A percentile compares a stretch with the other conserved stretches of the same genome.
Conservation (phyloP, 2,113 vertebrate species). For the Neotoma lepida region DNA sequence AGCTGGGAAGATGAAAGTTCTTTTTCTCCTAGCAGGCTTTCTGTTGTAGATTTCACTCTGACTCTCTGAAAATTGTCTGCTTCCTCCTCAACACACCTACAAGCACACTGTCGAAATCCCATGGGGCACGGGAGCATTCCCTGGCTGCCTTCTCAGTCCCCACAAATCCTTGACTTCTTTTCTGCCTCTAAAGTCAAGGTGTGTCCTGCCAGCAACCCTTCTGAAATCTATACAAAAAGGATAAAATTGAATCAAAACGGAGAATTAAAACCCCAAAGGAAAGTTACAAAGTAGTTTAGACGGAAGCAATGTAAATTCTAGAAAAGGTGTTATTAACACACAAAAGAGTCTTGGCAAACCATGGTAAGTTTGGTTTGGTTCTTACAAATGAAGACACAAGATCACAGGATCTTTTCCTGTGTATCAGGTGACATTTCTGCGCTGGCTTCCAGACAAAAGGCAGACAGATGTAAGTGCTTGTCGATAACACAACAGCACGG, state of each 20-base stretch:
- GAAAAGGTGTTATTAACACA: slow-evolving; percentile 58
- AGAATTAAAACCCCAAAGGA: neutral
- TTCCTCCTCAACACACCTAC: slow-evolving; percentile 35
- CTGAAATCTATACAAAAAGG: neutral
- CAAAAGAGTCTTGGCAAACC: slow-evolving; percentile 57
- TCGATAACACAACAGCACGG: slow-evolving; percentile 55
- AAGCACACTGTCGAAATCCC: neutral
- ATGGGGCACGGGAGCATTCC: neutral
- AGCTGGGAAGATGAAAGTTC: neutral
- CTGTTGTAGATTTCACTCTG: slow-evolving; percentile 15
- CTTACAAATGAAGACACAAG: slow-evolving; percentile 47
- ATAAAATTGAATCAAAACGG: slow-evolving; percentile 38
- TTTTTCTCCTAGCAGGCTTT: neutral
- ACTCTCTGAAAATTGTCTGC: slow-evolving; percentile 22
- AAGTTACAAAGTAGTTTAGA: slow-evolving; percentile 37
- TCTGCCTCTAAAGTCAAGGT: neutral
- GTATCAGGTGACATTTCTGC: slow-evolving; percentile 64
- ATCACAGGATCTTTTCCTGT: slow-evolving; percentile 55
- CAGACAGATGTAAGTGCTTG: slow-evolving; percentile 72
- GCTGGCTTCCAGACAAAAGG: slow-evolving; percentile 67
- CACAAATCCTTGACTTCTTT: neutral
- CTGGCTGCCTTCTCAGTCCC: neutral
- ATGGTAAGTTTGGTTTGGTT: too few relatives aligned
- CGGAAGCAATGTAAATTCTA: slow-evolving; percentile 24
- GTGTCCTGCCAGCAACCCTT: neutral